phyloP scores from a whole-genome alignment of 2,888 invertebrate species.

The Merodon equestris region DNA sequence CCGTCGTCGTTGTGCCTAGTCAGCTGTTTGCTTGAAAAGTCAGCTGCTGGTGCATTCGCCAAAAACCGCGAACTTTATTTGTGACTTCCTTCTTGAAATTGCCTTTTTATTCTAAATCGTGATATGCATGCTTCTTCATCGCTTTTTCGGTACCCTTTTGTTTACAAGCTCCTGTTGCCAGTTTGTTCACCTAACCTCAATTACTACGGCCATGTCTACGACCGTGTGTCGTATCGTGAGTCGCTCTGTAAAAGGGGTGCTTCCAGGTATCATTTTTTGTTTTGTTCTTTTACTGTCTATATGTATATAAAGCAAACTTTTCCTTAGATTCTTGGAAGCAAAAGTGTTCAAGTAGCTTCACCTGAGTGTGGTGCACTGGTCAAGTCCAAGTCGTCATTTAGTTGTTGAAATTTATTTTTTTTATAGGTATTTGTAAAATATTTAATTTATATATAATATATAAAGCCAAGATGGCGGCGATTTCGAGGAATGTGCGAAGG shows the following conservation, averaged over 20 bases:
- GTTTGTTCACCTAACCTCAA: conserved; percentile 60
- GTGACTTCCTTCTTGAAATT: not conserved
- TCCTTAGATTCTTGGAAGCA: too few species aligned
- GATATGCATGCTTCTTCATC: conserved; percentile 17
- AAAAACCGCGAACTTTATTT: conserved; percentile 27
- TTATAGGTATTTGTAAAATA: conserved; percentile 27
- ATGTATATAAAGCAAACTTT: too few species aligned
- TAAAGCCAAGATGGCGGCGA: conserved; percentile 48
- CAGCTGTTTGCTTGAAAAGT: conserved; percentile 21
- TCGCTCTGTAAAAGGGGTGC: conserved; percentile 21
- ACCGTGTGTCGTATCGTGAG: conserved; percentile 1
- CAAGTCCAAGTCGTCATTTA: not conserved
- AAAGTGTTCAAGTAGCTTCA: too few species aligned
- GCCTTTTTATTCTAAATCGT: not conserved
- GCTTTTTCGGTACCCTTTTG: conserved; percentile 27
- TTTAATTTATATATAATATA: conserved; percentile 18
- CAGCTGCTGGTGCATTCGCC: conserved; percentile 39
- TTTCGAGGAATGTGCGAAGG: conserved; percentile 25
- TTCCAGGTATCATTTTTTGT: conserved; percentile 14
- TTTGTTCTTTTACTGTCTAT: conserved; percentile 39
- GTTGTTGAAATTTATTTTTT: not conserved
- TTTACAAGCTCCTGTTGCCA: conserved; percentile 14
- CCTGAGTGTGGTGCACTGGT: too few species aligned
- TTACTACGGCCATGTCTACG: conserved; percentile 36
- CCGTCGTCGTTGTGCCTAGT: conserved; percentile 16